A percentile compares a stretch with the other conserved stretches of the same genome.
phyloP scores from a whole-genome alignment of 2,888 invertebrate species.

The Siphonodentalium dalli region DNA sequence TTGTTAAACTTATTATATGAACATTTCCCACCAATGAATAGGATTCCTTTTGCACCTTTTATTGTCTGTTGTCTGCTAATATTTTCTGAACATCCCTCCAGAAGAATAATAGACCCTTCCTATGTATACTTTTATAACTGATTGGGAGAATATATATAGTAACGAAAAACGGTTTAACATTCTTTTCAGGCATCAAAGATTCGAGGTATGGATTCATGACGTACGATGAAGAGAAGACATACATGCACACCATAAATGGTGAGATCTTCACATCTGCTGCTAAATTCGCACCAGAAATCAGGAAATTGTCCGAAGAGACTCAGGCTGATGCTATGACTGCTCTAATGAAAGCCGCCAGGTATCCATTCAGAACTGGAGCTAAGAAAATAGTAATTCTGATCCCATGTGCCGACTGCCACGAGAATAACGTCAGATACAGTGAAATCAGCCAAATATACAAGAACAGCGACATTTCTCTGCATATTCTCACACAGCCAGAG shows the following conservation, averaged over 20 bases:
- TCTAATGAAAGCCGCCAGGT: conserved; percentile 72
- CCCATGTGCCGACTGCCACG: conserved; percentile 37
- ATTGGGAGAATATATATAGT: neutral
- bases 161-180: neutral
- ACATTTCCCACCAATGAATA: too few relatives aligned
- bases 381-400: conserved; percentile 83
- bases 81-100: too few relatives aligned
- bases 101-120: too few relatives aligned
- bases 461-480: too few relatives aligned
- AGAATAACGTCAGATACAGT: too few relatives aligned
- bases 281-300: conserved; percentile 44
- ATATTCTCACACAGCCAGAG: too few relatives aligned
- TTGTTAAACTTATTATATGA: too few relatives aligned
- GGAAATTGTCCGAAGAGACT: conserved; percentile 36
- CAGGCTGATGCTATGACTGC: conserved; percentile 67
- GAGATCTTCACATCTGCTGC: conserved; percentile 46
- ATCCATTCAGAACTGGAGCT: conserved; percentile 83
- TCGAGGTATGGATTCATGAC: conserved; percentile 75
- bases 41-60: too few relatives aligned
- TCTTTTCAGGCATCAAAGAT: conserved; percentile 49
- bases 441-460: too few relatives aligned
- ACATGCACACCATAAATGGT: conserved; percentile 71
- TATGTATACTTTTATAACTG: too few relatives aligned
- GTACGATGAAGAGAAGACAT: conserved; percentile 81
- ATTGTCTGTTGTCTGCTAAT: too few relatives aligned